A percentile compares a stretch with the other conserved stretches of the same genome.
phyloP scores from a whole-genome alignment of 53 echinoderm and acorn worm species.

The Antedon mediterranea region DNA sequence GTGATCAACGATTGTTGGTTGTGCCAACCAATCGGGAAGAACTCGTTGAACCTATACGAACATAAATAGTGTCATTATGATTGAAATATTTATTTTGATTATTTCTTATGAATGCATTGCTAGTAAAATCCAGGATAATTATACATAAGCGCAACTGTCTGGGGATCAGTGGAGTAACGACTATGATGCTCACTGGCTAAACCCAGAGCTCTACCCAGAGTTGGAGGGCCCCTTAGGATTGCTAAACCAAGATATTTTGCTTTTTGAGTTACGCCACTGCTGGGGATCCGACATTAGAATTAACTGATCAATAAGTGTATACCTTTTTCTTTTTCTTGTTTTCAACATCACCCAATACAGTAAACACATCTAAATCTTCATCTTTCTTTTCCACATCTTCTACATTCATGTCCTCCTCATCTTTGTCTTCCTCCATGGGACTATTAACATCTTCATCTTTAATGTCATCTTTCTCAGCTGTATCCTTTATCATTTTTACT shows the following conservation, averaged over 20 bases:
- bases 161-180: too few species aligned
- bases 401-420: neutral
- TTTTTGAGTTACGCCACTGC: too few species aligned
- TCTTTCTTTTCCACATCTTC: conserved; percentile 10
- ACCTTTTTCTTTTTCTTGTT: conserved; percentile 52
- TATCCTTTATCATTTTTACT: neutral
- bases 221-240: too few species aligned
- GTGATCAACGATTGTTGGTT: conserved; percentile 46
- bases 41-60: conserved; percentile 41
- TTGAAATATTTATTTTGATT: neutral
- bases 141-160: too few species aligned
- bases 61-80: neutral
- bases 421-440: neutral
- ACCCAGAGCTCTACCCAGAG: too few species aligned
- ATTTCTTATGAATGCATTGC: too few species aligned
- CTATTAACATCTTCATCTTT: conserved; percentile 4
- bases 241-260: too few species aligned
- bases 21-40: conserved; percentile 74
- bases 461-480: conserved; percentile 8
- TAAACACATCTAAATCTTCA: conserved; percentile 19
- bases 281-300: too few species aligned
- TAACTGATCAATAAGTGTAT: too few species aligned
- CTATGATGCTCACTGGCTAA: too few species aligned
- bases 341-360: conserved; percentile 53
- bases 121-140: too few species aligned